A percentile compares a stretch with the other conserved stretches of the same genome.
Conservation (phyloP, 2,113 vertebrate genomes). For the Tachysurus fulvidraco region DNA sequence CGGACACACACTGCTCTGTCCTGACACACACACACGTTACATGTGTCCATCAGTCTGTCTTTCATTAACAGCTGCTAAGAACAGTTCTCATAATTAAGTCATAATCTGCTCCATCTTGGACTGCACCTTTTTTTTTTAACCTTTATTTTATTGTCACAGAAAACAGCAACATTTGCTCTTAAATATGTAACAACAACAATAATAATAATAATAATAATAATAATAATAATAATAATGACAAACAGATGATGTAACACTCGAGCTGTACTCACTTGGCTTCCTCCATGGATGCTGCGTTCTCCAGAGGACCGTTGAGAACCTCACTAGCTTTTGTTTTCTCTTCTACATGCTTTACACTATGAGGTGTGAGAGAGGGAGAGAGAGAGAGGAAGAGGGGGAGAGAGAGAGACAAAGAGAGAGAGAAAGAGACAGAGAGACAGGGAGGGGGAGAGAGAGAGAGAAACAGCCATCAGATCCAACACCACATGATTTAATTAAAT, state of each 20-base stretch:
- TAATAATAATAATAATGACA: too few relatives aligned
- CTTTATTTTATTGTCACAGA: too few relatives aligned
- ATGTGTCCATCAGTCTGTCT: too few relatives aligned
- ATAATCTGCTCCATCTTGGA: too few relatives aligned
- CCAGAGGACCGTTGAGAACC: constrained; percentile 72
- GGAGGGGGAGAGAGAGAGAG: not conserved
- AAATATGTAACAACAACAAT: too few relatives aligned
- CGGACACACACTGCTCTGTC: constrained; percentile 75
- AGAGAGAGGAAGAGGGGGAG: not conserved
- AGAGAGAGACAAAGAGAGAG: not conserved
- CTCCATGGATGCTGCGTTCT: constrained; percentile 63
- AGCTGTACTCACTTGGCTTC: constrained; percentile 73
- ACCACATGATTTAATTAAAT: not conserved
- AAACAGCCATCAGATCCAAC: not conserved
- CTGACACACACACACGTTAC: constrained; percentile 60
- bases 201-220: too few relatives aligned
- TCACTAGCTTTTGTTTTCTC: constrained; percentile 69
- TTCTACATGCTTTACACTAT: constrained; percentile 62
- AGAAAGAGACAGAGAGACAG: not conserved
- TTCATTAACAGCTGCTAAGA: too few relatives aligned
- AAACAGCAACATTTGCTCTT: too few relatives aligned
- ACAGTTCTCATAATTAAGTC: too few relatives aligned
- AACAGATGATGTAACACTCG: too few relatives aligned
- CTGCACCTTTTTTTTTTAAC: too few relatives aligned
- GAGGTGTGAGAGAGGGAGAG: not conserved